These are phyloP conservation scores for Hetaerina titia DNA, from an alignment of 2,888 invertebrate genomes.

Conservation along the genomic window DNA sequence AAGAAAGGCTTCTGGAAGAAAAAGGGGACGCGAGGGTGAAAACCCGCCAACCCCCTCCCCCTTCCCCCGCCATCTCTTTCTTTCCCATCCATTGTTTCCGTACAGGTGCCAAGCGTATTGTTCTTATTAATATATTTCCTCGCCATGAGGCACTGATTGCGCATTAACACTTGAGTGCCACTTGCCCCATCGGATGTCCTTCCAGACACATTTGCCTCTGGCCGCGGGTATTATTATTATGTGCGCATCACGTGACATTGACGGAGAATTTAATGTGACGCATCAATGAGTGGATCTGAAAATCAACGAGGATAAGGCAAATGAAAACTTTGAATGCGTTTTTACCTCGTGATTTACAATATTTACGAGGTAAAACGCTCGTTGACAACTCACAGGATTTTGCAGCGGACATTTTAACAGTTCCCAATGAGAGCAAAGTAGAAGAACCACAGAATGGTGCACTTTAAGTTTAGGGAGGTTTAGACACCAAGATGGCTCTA, in stretches of 20 bases:
- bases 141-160: background rate
- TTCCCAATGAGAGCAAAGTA: too few relatives aligned
- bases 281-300: too few relatives aligned
- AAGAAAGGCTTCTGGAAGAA: too few relatives aligned
- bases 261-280: background rate
- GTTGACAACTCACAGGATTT: too few relatives aligned
- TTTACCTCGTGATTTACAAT: too few relatives aligned
- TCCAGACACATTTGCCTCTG: background rate
- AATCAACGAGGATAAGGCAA: too few relatives aligned
- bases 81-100: background rate
- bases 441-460: too few relatives aligned
- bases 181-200: background rate
- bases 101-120: background rate
- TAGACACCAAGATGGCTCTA: too few relatives aligned
- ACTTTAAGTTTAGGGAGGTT: too few relatives aligned
- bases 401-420: too few relatives aligned
- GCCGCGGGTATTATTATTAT: background rate
- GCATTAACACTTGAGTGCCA: background rate
- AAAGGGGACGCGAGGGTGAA: background rate
- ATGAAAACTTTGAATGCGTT: too few relatives aligned
- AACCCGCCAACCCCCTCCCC: background rate
- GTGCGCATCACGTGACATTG: background rate
- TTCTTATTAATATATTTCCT: slow-evolving; percentile 10
- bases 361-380: too few relatives aligned
- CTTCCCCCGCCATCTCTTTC: background rate